phyloP scores from a whole-genome alignment of 2,797 vertebrate genomes.

The Enteromius afrohamiltoni region DNA sequence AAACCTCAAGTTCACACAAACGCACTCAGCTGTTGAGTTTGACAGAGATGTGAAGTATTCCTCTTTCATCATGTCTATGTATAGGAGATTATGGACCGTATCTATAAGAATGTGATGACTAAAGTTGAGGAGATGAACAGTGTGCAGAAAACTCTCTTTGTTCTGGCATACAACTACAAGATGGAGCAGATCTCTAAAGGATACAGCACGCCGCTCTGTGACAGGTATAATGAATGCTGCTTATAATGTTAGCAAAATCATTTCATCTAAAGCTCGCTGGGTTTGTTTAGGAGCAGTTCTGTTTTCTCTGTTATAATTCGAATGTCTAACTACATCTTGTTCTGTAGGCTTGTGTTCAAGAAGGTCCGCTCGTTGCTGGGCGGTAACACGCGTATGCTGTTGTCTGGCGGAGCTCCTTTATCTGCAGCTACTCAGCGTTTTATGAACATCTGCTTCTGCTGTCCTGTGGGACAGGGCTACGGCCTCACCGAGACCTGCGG shows the following conservation, averaged over 20 bases:
- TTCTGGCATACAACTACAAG: conserved; percentile 98
- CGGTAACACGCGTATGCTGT: conserved; percentile 87
- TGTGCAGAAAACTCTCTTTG: conserved; percentile 91
- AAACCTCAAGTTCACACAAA: neutral
- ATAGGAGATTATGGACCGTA: conserved; percentile 99
- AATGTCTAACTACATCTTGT: neutral
- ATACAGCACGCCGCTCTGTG: conserved; percentile 89
- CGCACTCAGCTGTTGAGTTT: neutral
- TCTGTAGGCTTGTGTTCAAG: conserved; percentile 85
- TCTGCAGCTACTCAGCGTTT: conserved; percentile 93
- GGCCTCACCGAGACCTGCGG: conserved; percentile 95
- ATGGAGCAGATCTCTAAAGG: conserved; percentile 97
- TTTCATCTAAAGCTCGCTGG: neutral
- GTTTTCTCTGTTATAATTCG: neutral
- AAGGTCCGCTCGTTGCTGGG: conserved; percentile 90
- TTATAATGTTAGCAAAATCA: neutral
- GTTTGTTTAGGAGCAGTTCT: conserved; percentile 7
- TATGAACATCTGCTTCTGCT: conserved; percentile 99
- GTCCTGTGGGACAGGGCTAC: conserved; percentile 97
- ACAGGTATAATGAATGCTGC: conserved; percentile 77
- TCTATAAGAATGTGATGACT: conserved; percentile 98
- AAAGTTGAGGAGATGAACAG: conserved; percentile 96
- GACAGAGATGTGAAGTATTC: neutral
- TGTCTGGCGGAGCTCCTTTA: conserved; percentile 93
- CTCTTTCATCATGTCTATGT: neutral